Conservation (phyloP, 2,797 vertebrate genomes). For the Otolemur crassicaudatus region DNA sequence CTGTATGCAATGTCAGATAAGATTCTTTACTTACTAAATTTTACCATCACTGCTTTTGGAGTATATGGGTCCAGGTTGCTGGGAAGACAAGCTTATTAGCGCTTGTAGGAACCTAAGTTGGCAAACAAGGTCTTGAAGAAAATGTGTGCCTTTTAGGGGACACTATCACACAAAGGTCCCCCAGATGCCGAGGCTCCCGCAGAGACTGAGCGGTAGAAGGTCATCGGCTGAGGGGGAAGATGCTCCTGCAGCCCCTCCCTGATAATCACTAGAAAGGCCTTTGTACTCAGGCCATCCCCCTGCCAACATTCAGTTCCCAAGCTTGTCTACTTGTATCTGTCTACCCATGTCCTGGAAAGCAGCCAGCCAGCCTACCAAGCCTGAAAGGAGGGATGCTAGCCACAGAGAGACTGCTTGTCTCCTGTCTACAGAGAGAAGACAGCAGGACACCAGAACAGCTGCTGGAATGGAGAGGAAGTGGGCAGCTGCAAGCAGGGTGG, state of each 20-base stretch:
- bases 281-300: neutral
- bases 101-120: neutral
- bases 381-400: neutral
- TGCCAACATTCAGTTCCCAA: constrained; percentile 47
- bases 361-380: constrained; percentile 49
- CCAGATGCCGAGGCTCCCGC: neutral
- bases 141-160: neutral
- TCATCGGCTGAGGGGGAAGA: neutral
- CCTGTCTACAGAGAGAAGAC: neutral
- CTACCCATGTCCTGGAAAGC: neutral
- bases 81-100: neutral
- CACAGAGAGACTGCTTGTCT: constrained; percentile 16
- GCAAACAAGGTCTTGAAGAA: neutral
- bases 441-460: constrained; percentile 15
- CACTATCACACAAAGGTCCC: neutral
- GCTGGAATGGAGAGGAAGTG: constrained; percentile 30
- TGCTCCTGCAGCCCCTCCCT: neutral
- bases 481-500: constrained; percentile 37
- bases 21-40: neutral
- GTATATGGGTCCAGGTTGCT: neutral
- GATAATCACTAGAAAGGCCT: neutral
- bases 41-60: neutral
- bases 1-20: rapidly evolving
- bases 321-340: constrained; percentile 39
- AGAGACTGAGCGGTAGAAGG: neutral